A percentile compares a stretch with the other conserved stretches of the same genome.
These are phyloP conservation scores for Semotilus atromaculatus DNA, from an alignment of 2,797 vertebrate species.

Conservation along the genomic window DNA sequence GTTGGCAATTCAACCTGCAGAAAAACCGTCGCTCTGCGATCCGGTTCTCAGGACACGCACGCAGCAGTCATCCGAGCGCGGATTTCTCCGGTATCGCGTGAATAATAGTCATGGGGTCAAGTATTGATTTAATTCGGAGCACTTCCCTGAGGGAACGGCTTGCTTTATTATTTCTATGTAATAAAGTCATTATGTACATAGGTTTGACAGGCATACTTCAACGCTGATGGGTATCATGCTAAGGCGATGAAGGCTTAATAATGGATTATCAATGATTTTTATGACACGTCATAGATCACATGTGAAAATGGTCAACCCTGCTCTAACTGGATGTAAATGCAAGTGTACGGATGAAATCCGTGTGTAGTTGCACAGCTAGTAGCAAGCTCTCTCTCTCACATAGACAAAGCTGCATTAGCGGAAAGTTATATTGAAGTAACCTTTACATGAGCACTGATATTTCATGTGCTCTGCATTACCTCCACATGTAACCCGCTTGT, in stretches of 20 bases:
- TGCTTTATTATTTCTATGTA: conserved; percentile 75
- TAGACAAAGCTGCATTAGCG: conserved; percentile 65
- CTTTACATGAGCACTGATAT: conserved; percentile 81
- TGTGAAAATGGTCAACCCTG: neutral
- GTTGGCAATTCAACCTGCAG: conserved; percentile 45
- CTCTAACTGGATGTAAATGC: neutral
- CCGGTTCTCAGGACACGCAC: neutral
- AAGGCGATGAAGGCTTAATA: conserved; percentile 57
- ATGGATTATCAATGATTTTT: conserved; percentile 55
- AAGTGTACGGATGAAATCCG: conserved; percentile 26
- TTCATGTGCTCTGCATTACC: conserved; percentile 77
- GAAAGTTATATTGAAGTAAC: conserved; percentile 82
- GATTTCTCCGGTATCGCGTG: conserved; percentile 42
- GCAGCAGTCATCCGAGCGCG: neutral
- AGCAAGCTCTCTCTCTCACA: conserved; percentile 49
- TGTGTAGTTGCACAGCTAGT: conserved; percentile 51
- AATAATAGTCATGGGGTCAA: conserved; percentile 72
- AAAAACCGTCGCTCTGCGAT: neutral
- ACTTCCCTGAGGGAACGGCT: conserved; percentile 74
- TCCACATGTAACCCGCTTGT: conserved; percentile 69
- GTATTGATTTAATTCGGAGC: conserved; percentile 74
- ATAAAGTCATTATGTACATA: conserved; percentile 75
- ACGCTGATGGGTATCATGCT: conserved; percentile 51
- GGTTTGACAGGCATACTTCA: conserved; percentile 65
- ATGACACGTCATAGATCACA: conserved; percentile 36